Conservation (phyloP, 2,888 invertebrate genomes). For the Lycia hirtaria region DNA sequence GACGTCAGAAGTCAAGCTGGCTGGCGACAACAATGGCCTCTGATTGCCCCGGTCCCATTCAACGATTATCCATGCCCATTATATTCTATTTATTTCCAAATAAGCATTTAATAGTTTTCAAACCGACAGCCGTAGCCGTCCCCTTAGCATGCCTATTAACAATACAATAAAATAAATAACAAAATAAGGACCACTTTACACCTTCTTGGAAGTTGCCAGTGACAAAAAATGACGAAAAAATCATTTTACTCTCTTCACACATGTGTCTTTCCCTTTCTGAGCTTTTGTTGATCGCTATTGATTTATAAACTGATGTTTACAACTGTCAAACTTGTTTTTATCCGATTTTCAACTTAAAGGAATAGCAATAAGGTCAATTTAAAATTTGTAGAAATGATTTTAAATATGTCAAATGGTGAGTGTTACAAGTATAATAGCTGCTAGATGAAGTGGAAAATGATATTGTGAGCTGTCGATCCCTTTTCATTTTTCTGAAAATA, state of each 20-base stretch:
- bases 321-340: slow-evolving; percentile 18
- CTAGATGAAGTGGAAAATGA: slow-evolving; percentile 83
- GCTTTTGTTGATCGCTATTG: slow-evolving; percentile 63
- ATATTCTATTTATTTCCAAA: slow-evolving; percentile 85
- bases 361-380: slow-evolving; percentile 8
- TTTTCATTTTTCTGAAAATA: slow-evolving; percentile 77
- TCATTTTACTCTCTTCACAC: slow-evolving; percentile 48
- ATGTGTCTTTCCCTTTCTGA: slow-evolving; percentile 55
- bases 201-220: slow-evolving; percentile 83
- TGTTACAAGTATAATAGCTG: slow-evolving; percentile 63
- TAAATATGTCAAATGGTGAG: slow-evolving; percentile 47
- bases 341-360: slow-evolving; percentile 44
- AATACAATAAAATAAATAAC: slow-evolving; percentile 85
- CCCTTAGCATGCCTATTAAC: slow-evolving; percentile 83
- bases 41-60: slow-evolving; percentile 78
- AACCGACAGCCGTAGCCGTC: slow-evolving; percentile 65
- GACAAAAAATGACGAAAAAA: slow-evolving; percentile 66
- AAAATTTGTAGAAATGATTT: slow-evolving; percentile 24
- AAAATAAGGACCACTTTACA: slow-evolving; percentile 83
- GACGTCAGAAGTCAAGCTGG: slow-evolving; percentile 75
- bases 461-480: slow-evolving; percentile 79
- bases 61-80: slow-evolving; percentile 81
- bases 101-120: slow-evolving; percentile 83
- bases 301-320: slow-evolving; percentile 43
- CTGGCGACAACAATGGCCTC: slow-evolving; percentile 66